Conservation (phyloP, 2,888 invertebrate genomes). For the Laspeyria flexula region DNA sequence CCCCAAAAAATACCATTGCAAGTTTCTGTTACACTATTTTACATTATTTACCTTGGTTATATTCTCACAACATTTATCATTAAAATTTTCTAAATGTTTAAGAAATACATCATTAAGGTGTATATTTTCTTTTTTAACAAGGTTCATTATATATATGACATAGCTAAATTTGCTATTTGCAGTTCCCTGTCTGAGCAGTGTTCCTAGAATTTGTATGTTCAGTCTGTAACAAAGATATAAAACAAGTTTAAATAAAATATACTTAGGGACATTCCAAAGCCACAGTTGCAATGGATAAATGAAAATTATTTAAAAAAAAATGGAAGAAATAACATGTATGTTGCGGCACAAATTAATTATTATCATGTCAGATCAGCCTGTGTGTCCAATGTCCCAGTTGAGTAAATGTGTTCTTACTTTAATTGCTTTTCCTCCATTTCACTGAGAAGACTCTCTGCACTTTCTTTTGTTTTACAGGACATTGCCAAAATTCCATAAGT, state of each 20-base stretch:
- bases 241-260: background rate
- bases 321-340: no score
- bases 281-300: no score
- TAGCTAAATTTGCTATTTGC: conserved; percentile 87
- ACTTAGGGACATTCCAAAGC: background rate
- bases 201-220: conserved; percentile 91
- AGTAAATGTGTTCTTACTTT: conserved; percentile 75
- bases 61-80: conserved; percentile 82
- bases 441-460: conserved; percentile 88
- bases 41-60: conserved; percentile 79
- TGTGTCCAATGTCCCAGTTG: background rate
- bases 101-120: conserved; percentile 87
- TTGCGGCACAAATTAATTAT: no score
- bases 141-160: conserved; percentile 89
- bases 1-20: background rate
- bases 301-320: no score
- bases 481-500: conserved; percentile 95
- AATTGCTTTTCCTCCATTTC: conserved; percentile 90
- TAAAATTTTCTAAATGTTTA: conserved; percentile 87
- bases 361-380: background rate
- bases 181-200: conserved; percentile 89
- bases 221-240: conserved; percentile 82
- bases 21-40: no score
- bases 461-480: conserved; percentile 88
- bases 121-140: conserved; percentile 87